Percentiles rank a stretch among this genome's conserved stretches.
Evolutionary conservation across 2,797 vertebrate species (phyloP).

Genomic region (Sitta carolinensis): DNA sequence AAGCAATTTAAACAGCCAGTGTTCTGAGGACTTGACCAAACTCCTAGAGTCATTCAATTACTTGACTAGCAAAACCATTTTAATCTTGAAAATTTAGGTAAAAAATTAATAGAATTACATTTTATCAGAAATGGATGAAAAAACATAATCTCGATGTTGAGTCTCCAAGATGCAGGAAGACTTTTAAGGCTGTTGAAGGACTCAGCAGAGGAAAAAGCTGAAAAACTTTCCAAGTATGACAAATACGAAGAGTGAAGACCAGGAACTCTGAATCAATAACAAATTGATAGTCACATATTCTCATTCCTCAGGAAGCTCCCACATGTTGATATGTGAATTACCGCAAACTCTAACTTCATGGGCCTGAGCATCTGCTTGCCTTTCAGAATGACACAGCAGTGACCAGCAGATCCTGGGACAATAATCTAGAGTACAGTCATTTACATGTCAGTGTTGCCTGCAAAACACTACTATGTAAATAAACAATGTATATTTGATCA

Average conservation of each 20-base stretch:
- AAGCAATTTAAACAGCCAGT: background rate
- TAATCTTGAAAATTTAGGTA: background rate
- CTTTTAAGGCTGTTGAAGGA: background rate
- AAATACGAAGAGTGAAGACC: background rate
- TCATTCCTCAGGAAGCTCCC: background rate
- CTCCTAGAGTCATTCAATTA: background rate
- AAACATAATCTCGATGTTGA: background rate
- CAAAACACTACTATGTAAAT: background rate
- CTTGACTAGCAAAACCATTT: background rate
- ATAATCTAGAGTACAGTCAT: background rate
- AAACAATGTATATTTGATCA: background rate
- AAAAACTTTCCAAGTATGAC: background rate
- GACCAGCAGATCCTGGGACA: background rate
- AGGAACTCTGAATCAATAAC: background rate
- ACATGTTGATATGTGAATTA: background rate
- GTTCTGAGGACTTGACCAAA: background rate
- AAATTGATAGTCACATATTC: fast-evolving
- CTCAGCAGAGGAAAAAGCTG: background rate
- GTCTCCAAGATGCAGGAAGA: background rate
- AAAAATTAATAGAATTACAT: background rate
- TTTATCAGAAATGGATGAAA: background rate
- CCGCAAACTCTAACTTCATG: background rate
- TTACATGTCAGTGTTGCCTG: background rate
- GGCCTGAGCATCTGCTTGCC: background rate
- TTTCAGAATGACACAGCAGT: background rate